Conservation (phyloP, 2,113 vertebrate species). For the Clarias magur region DNA sequence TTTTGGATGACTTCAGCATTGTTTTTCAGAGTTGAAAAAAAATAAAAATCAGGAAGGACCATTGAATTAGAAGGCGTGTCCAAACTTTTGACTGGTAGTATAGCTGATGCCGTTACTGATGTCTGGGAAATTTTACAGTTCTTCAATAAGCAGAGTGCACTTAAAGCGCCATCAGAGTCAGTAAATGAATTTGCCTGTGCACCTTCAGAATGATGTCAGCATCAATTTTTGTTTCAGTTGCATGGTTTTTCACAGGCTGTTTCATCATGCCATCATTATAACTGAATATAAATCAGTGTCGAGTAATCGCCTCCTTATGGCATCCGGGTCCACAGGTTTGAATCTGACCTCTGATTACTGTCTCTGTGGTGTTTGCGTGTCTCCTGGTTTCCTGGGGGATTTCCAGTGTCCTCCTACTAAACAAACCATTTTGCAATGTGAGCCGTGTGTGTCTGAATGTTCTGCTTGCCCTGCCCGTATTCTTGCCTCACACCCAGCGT, state of each 20-base stretch:
- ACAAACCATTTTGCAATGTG: not conserved
- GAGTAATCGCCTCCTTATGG: not conserved
- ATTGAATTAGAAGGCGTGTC: too few species aligned
- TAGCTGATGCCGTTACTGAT: too few species aligned
- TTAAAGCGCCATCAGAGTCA: constrained; percentile 54
- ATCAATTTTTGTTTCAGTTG: too few species aligned
- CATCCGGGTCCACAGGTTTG: not conserved
- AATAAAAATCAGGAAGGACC: too few species aligned
- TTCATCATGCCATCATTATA: not conserved
- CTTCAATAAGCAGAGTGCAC: too few species aligned
- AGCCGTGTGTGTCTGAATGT: not conserved
- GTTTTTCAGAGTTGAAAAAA: too few species aligned
- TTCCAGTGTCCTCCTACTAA: not conserved
- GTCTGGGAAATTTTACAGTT: too few species aligned
- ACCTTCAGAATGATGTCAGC: too few species aligned
- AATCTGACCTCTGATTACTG: not conserved
- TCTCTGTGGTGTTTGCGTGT: not conserved
- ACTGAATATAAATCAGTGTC: not conserved
- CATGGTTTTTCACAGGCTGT: not conserved
- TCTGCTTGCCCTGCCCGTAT: not conserved
- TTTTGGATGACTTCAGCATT: too few species aligned
- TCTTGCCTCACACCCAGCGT: not conserved
- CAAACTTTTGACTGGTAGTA: too few species aligned
- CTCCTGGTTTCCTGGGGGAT: not conserved
- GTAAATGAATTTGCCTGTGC: not conserved